These are phyloP conservation scores for Lymantria monacha DNA, from an alignment of 2,888 invertebrate species.

Conservation along the genomic window DNA sequence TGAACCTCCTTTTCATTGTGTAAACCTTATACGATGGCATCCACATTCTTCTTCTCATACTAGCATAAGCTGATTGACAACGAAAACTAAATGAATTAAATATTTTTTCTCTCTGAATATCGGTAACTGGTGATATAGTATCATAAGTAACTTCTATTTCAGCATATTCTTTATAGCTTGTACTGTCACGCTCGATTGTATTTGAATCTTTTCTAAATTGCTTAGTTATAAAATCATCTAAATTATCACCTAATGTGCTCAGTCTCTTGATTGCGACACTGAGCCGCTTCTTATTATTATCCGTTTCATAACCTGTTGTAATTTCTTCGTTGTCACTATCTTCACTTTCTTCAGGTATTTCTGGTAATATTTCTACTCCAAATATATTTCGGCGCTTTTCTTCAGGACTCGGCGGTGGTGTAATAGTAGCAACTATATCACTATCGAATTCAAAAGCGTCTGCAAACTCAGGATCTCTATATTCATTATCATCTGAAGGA, in stretches of 20 bases:
- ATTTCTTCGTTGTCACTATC: constrained; percentile 52
- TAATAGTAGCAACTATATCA: constrained; percentile 54
- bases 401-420: constrained; percentile 73
- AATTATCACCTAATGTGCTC: constrained; percentile 74
- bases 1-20: constrained; percentile 57
- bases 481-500: constrained; percentile 69
- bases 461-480: constrained; percentile 44
- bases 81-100: constrained; percentile 72
- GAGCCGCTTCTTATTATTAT: constrained; percentile 58
- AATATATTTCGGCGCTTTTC: constrained; percentile 73
- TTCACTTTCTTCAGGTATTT: constrained; percentile 79
- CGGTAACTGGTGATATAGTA: constrained; percentile 67
- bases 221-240: constrained; percentile 74
- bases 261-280: constrained; percentile 76
- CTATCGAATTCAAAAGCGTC: constrained; percentile 41
- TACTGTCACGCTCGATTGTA: constrained; percentile 41
- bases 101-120: constrained; percentile 69
- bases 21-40: constrained; percentile 73
- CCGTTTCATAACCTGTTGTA: constrained; percentile 33
- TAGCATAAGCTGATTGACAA: constrained; percentile 65
- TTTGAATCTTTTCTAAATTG: constrained; percentile 65
- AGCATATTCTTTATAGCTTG: constrained; percentile 54
- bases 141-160: constrained; percentile 72
- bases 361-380: constrained; percentile 77
- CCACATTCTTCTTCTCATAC: constrained; percentile 59